These are phyloP conservation scores for Microchirus variegatus DNA, from an alignment of 2,797 vertebrate species.

Conservation along the genomic window DNA sequence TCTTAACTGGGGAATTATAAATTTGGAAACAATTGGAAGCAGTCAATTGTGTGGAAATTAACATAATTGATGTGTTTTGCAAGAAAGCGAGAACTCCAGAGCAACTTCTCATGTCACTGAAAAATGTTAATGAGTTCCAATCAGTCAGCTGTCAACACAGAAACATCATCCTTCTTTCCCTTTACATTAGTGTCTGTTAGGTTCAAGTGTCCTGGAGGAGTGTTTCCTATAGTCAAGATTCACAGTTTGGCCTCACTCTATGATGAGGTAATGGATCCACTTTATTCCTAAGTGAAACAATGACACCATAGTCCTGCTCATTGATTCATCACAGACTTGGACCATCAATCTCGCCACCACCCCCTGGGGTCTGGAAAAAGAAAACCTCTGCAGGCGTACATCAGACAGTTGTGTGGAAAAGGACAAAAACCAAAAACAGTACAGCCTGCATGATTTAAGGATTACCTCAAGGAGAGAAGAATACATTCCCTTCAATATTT, in stretches of 20 bases:
- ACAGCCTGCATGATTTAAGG: slow-evolving; percentile 36
- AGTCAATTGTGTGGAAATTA: slow-evolving; percentile 4
- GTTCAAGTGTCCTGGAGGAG: slow-evolving; percentile 33
- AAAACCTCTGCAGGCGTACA: slow-evolving; percentile 10
- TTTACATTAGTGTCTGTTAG: slow-evolving; percentile 4
- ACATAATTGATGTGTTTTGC: not conserved
- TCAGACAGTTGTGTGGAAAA: slow-evolving; percentile 13
- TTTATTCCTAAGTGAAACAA: slow-evolving; percentile 32
- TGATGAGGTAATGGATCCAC: slow-evolving; percentile 28
- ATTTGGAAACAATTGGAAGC: slow-evolving; percentile 8
- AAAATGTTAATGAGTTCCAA: slow-evolving; percentile 21
- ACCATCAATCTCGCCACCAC: slow-evolving; percentile 42
- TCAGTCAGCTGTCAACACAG: slow-evolving; percentile 10
- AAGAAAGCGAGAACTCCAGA: not conserved
- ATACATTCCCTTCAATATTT: slow-evolving; percentile 17
- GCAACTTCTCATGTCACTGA: slow-evolving; percentile 12
- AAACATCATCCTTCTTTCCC: slow-evolving; percentile 17
- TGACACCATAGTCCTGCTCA: slow-evolving; percentile 18
- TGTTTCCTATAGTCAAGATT: slow-evolving; percentile 25
- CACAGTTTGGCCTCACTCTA: not conserved
- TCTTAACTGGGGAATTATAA: not conserved
- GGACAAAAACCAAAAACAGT: slow-evolving; percentile 34
- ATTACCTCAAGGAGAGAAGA: slow-evolving; percentile 43
- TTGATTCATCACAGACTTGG: slow-evolving; percentile 18
- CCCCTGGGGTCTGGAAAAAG: slow-evolving; percentile 1